phyloP scores from a whole-genome alignment of 2,113 vertebrate species.

The Setophaga petechia region DNA sequence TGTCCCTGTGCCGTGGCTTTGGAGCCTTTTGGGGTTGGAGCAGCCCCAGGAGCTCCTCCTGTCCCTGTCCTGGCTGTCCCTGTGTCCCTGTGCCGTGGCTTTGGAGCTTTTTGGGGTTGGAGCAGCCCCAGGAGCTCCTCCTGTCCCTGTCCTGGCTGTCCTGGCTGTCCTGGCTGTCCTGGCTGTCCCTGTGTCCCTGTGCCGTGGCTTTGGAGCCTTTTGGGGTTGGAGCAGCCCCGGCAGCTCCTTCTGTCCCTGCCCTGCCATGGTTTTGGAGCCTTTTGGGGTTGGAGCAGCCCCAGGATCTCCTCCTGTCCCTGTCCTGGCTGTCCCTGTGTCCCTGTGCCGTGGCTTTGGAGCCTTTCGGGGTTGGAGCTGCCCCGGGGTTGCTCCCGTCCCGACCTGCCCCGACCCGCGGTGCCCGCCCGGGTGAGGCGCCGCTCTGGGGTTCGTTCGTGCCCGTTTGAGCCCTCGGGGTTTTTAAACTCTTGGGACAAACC shows the following conservation, averaged over 20 bases:
- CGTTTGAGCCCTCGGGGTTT: not conserved
- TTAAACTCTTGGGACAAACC: not conserved
- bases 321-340: not conserved
- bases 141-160: no score
- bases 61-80: no score
- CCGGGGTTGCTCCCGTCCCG: not conserved
- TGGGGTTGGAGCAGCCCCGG: not conserved
- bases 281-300: not conserved
- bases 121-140: fast-evolving
- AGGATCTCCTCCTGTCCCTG: not conserved
- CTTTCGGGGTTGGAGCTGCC: not conserved
- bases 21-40: not conserved
- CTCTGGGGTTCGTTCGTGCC: not conserved
- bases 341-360: fast-evolving
- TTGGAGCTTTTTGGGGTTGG: not conserved
- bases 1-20: fast-evolving
- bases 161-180: no score
- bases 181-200: not conserved
- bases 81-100: fast-evolving
- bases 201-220: fast-evolving
- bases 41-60: not conserved
- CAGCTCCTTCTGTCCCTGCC: not conserved
- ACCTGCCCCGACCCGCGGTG: not conserved
- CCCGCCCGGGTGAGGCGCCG: not conserved
- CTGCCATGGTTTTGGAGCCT: fast-evolving